Base-by-base conservation (phyloP, 2,888 invertebrate species). In the Seladonia tumulorum region DNA sequence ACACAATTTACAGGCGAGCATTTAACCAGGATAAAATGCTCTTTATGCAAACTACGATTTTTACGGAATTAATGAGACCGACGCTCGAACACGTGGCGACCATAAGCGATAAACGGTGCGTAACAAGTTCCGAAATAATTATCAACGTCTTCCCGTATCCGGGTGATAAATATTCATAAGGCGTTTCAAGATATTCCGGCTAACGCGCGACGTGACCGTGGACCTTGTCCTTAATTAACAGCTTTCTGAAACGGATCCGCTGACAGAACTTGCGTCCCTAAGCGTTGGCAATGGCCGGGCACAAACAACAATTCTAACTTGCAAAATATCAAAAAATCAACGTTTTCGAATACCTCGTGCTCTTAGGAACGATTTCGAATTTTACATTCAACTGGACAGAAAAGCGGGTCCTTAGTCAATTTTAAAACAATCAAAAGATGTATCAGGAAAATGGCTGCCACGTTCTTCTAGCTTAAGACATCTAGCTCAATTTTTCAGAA, bases 161-260 rank as follows among this genome's bases (percentile, higher is more conserved):
- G 78, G 45, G 72, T 35, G 66, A 90, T 90, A 88, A 90, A 90
- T 90, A 90, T 90, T 90, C 89, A 90, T 90, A 81, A 87, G 79
- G 74, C 81, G 88, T 88, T 88, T 86, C 85, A 79, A 87, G 90
- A 85, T 86, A 90, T 90, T 87, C 87, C 74, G 77, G 85, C 76
- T 90, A 86, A 88, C 85, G 85, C 70, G 88, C 79, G 74, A 89
- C 86, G 89, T 84, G 85, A 86, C 83, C 86, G 53, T 82, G 80
- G 82, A 85, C 88, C 88, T 87, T 88, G 90, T 78, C 78, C 87
- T 90, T 90, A 90, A 90, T 90, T 88, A 90, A 90, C 89, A 82
- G 88, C 82, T 88, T 87, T 76, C 79, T 80, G 81, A 87, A 88
- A 90, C 82, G 81, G 85, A 80, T 71, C 81, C 29, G 89, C 81